These are phyloP conservation scores for Scelioninae gen. 1 DNA, from an alignment of 2,888 invertebrate genomes.

Conservation along the genomic window DNA sequence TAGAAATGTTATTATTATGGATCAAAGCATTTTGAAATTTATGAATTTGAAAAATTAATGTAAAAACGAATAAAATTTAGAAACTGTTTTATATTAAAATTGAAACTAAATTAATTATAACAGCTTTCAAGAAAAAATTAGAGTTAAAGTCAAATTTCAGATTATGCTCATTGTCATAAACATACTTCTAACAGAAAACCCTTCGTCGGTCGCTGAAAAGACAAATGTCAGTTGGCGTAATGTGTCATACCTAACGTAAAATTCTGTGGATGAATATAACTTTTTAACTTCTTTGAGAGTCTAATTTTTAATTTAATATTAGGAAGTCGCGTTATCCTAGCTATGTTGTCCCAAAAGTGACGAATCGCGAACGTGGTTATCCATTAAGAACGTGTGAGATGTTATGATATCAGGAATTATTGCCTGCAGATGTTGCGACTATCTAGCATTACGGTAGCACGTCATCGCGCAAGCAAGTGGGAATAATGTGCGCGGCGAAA, in stretches of 20 bases:
- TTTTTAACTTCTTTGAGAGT: not conserved
- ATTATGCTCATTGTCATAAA: slow-evolving; percentile 18
- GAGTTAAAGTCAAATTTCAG: slow-evolving; percentile 5
- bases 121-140: not conserved
- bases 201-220: not conserved
- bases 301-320: slow-evolving; percentile 12
- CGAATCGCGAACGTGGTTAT: slow-evolving; percentile 29
- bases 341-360: slow-evolving; percentile 32
- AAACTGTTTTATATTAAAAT: too few species aligned
- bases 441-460: slow-evolving; percentile 49
- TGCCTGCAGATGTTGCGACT: slow-evolving; percentile 50
- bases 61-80: too few species aligned
- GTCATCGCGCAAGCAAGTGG: slow-evolving; percentile 58
- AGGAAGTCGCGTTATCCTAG: not conserved
- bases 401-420: slow-evolving; percentile 58
- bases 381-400: slow-evolving; percentile 48
- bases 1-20: too few species aligned
- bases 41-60: too few species aligned
- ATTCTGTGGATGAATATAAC: not conserved
- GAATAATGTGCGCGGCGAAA: slow-evolving; percentile 54
- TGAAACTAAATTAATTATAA: too few species aligned
- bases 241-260: not conserved
- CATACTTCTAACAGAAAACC: slow-evolving; percentile 13
- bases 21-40: too few species aligned
- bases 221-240: slow-evolving; percentile 17